Evolutionary conservation across 2,888 invertebrate genomes (phyloP), one percentile per base, ranked within the genome.

Genomic region (Phaedon cochleariae): DNA sequence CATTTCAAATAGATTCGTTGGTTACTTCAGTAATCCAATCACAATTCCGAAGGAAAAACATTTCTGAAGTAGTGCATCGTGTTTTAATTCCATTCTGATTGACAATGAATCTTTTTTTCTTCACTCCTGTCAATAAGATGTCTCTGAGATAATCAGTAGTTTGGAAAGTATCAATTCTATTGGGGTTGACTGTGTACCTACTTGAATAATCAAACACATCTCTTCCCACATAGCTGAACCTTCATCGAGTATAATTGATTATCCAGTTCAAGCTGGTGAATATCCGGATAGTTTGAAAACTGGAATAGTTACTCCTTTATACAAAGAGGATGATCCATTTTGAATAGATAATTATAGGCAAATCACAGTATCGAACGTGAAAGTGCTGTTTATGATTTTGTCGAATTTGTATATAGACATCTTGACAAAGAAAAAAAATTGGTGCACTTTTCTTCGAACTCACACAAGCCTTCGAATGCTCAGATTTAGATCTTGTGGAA

Each of bases 401-500:
- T 51, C 15, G 22, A 53, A 17, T 53, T 53, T 31, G n/a, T 53
- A 53, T 22, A 34, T 34, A 20, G 18, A 54, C 2, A 37, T 7
- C 15, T 54, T 34, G 34, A 54, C 34, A 37, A 37, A 18, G 34
- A 54, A 9, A 54, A 54, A 54, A 6, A 26, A n/a, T 52, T n/a
- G 52, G 52, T 12, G 51, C 51, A 21, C 20, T 51, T 2, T 51
- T 51, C 21, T 51, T 51, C 20, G 51, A 51, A 6, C 52, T 52
- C 2, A 52, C 26, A 6, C 5, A 52, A 2, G 52, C 22, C 2
- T 29, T 26, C 26, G 52, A 52, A n/a, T 6, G 29, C 52, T 12
- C 26, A 52, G 26, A 54, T 20, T 37, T 37, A 54, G 31, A 54
- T 34, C 34, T 54, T 37, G 54, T 54, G 17, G 54, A 54, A 54